Evolutionary conservation across 92 coral and sea anemone genomes (phyloP).

Genomic region (Phenganax marumi): DNA sequence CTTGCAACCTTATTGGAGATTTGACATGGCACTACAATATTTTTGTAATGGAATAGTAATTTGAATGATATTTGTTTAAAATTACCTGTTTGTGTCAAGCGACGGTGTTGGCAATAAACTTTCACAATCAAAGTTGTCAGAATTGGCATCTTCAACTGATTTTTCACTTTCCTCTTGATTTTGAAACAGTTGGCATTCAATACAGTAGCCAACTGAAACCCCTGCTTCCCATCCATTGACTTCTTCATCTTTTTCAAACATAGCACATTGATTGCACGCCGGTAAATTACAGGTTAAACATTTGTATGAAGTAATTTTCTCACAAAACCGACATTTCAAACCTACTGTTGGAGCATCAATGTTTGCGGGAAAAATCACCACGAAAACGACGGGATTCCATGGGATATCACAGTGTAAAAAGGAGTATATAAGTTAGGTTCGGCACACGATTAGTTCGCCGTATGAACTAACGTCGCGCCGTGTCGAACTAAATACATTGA

Average conservation of each 20-base stretch:
- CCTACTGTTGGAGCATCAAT: neutral
- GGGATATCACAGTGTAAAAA: neutral
- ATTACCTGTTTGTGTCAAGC: neutral
- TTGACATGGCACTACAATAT: too few species aligned
- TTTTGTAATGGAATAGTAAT: too few species aligned
- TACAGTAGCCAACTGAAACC: neutral
- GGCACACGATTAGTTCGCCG: constrained; percentile 56
- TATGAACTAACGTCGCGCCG: constrained; percentile 51
- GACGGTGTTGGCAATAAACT: neutral
- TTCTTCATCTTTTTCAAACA: too few species aligned
- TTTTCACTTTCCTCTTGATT: too few species aligned
- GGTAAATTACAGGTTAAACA: constrained; percentile 13
- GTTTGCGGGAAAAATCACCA: neutral
- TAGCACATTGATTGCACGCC: neutral
- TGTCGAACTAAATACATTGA: constrained; percentile 45
- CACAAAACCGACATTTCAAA: constrained; percentile 22
- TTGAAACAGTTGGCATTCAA: too few species aligned
- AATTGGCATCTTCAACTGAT: neutral
- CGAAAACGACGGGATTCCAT: neutral
- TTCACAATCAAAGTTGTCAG: neutral
- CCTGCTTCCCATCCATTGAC: neutral
- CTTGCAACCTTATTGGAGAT: too few species aligned
- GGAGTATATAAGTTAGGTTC: constrained; percentile 14
- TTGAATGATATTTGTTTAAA: neutral
- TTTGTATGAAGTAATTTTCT: constrained; percentile 2